These are phyloP conservation scores for Paramormyrops kingsleyae DNA, from an alignment of 2,113 vertebrate species.

Conservation along the genomic window DNA sequence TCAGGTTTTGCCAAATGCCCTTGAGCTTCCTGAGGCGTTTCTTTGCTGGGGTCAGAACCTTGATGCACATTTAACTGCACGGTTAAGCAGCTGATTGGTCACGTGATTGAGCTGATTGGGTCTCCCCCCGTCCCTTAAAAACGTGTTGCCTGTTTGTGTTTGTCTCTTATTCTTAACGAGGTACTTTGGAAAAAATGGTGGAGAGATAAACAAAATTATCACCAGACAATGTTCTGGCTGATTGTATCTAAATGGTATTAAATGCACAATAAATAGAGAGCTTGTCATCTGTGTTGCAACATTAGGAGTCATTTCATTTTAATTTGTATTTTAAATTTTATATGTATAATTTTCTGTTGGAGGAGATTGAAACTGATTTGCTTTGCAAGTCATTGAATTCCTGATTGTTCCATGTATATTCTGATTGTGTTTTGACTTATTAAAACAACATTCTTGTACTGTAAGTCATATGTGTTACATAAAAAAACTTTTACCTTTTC, in stretches of 20 bases:
- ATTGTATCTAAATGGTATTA: conserved; percentile 1
- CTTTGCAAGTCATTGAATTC: neutral
- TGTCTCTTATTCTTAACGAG: neutral
- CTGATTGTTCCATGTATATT: neutral
- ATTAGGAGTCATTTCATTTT: neutral
- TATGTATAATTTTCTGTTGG: neutral
- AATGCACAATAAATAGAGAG: neutral
- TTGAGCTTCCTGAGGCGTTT: neutral
- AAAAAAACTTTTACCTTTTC: neutral
- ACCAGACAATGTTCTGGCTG: neutral
- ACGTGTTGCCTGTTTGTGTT: neutral
- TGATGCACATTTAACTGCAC: neutral
- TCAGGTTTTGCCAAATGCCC: neutral
- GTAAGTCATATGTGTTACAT: neutral
- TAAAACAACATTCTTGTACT: neutral
- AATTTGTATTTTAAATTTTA: neutral
- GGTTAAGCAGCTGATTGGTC: neutral
- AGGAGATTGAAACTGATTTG: neutral
- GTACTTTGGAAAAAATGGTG: neutral
- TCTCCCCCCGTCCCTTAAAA: neutral
- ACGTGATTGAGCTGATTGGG: neutral
- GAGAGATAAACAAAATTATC: neutral
- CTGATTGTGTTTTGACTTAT: neutral
- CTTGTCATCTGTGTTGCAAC: neutral
- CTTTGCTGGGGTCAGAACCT: neutral